A percentile compares a stretch with the other conserved stretches of the same genome.
These are phyloP conservation scores for Bombylius major DNA, from an alignment of 2,888 invertebrate species.

Conservation along the genomic window DNA sequence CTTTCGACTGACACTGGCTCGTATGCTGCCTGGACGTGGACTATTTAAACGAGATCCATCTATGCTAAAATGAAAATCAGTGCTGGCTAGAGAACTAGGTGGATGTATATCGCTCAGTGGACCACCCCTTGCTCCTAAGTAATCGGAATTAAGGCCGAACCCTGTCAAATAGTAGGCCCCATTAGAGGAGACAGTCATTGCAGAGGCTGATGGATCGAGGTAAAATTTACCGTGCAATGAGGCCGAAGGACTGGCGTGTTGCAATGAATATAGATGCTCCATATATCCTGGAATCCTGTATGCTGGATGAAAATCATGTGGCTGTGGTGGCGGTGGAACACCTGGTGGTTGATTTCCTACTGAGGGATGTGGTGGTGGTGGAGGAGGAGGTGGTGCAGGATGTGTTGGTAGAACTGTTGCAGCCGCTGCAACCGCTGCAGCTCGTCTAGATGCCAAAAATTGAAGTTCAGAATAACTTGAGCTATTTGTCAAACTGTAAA, in stretches of 20 bases:
- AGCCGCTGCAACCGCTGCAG: slow-evolving; percentile 39
- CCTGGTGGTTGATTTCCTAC: slow-evolving; percentile 26
- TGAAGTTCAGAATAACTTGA: slow-evolving; percentile 35
- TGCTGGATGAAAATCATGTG: slow-evolving; percentile 48
- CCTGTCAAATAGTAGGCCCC: slow-evolving; percentile 36
- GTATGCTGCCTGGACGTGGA: slow-evolving; percentile 43
- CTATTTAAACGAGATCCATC: slow-evolving; percentile 62
- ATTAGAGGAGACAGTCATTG: slow-evolving; percentile 4
- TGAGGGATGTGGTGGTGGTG: slow-evolving; percentile 28
- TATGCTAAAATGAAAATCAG: slow-evolving; percentile 81
- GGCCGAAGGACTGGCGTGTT: slow-evolving; percentile 51
- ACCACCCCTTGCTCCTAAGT: slow-evolving; percentile 42
- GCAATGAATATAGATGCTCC: slow-evolving; percentile 64
- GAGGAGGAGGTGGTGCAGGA: slow-evolving; percentile 25
- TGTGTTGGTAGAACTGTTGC: slow-evolving; percentile 35
- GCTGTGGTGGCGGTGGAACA: slow-evolving; percentile 43
- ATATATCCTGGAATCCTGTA: slow-evolving; percentile 62
- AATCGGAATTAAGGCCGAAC: slow-evolving; percentile 49
- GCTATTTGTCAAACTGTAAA: slow-evolving; percentile 10
- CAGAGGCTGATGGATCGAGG: slow-evolving; percentile 2
- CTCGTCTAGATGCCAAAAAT: slow-evolving; percentile 36
- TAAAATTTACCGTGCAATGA: slow-evolving; percentile 52
- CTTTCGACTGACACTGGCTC: slow-evolving; percentile 64
- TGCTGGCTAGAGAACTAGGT: slow-evolving; percentile 59
- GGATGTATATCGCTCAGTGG: slow-evolving; percentile 41